These are phyloP conservation scores for Tenthredo amoena DNA, from an alignment of 2,888 invertebrate genomes.

Conservation along the genomic window DNA sequence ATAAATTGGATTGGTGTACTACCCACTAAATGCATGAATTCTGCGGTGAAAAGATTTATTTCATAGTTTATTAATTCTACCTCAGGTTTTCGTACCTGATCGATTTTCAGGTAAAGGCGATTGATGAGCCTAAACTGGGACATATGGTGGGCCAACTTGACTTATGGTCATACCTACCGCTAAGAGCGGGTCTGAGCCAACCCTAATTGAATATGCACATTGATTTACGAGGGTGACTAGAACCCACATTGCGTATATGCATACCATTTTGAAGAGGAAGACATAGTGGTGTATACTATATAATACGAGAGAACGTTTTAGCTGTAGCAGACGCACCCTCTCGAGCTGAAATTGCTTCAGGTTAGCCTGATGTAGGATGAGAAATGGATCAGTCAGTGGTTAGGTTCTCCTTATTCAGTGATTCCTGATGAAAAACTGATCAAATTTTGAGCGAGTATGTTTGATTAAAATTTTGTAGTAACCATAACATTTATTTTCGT, in stretches of 20 bases:
- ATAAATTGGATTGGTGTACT: neutral
- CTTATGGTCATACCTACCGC: slow-evolving; percentile 6
- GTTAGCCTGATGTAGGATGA: no score
- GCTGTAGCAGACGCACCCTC: neutral
- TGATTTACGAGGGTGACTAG: slow-evolving; percentile 25
- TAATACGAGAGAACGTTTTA: neutral
- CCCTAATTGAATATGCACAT: slow-evolving; percentile 36
- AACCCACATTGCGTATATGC: slow-evolving; percentile 3
- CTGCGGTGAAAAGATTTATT: neutral
- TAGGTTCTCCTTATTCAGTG: no score
- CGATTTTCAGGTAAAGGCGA: neutral
- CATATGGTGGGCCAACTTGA: slow-evolving; percentile 11
- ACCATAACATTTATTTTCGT: no score
- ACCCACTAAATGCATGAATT: neutral
- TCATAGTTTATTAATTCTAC: neutral
- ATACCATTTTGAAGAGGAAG: neutral
- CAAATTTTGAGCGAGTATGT: no score
- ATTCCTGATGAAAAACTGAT: no score
- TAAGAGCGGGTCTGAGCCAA: slow-evolving; percentile 8
- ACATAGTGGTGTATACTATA: neutral
- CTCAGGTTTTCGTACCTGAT: neutral
- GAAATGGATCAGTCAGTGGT: no score
- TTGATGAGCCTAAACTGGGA: slow-evolving; percentile 15
- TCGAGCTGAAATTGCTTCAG: no score
- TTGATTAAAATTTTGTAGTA: no score